phyloP scores from a whole-genome alignment of 2,888 invertebrate species.

The Criorhina ranunculi region DNA sequence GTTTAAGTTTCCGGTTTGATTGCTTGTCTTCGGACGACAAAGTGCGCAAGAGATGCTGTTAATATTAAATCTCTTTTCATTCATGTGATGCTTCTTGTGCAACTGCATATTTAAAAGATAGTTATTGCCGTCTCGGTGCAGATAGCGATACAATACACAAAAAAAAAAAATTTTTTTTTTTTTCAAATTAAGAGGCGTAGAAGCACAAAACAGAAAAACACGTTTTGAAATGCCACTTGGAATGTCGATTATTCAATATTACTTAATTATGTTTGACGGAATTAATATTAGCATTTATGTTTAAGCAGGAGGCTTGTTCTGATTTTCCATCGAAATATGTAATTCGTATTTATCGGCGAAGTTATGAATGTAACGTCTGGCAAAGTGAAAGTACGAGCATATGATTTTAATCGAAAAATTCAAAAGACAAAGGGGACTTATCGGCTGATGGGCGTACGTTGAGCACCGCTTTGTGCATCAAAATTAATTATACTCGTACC shows the following conservation, averaged over 20 bases:
- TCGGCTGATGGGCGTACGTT: too few species aligned
- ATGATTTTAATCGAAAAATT: too few species aligned
- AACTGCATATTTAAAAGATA: conserved; percentile 27
- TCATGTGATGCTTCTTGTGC: conserved; percentile 29
- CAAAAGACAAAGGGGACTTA: too few species aligned
- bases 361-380: background rate
- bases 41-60: conserved; percentile 13
- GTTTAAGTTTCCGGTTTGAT: conserved; percentile 45
- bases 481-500: too few species aligned
- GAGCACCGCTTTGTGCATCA: too few species aligned
- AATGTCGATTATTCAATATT: conserved; percentile 25
- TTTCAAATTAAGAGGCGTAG: background rate
- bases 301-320: conserved; percentile 1
- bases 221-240: conserved; percentile 12
- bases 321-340: background rate
- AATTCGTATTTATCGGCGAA: background rate
- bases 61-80: conserved; percentile 9
- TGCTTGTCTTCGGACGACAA: conserved; percentile 7
- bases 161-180: too few species aligned
- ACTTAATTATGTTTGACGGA: background rate
- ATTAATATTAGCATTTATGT: background rate
- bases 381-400: too few species aligned
- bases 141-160: conserved; percentile 4
- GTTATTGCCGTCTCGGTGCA: background rate
- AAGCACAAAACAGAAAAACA: conserved; percentile 3